Evolutionary conservation across 2,888 invertebrate species (phyloP).

Genomic region (Parnassius mnemosyne): DNA sequence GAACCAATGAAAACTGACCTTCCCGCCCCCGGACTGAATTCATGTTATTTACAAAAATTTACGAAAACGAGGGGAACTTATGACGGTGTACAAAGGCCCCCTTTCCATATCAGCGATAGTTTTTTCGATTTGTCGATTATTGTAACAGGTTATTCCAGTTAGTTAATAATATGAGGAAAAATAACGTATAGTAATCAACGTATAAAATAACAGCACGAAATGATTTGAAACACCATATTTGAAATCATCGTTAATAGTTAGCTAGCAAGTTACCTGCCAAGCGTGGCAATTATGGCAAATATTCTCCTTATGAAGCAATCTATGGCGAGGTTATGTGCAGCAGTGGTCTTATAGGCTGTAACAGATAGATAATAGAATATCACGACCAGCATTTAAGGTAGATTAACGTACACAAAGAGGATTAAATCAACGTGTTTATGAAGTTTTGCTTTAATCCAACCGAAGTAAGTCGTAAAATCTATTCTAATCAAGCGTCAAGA

Average conservation of each 20-base stretch:
- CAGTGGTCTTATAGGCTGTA: constrained; percentile 2
- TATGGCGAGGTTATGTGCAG: background rate
- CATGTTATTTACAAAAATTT: constrained; percentile 1
- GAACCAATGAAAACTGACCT: constrained; percentile 57
- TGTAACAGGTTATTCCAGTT: constrained; percentile 3
- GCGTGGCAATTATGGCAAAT: too few species aligned
- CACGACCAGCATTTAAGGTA: constrained; percentile 7
- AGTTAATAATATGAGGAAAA: constrained; percentile 1
- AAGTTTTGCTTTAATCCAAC: constrained; percentile 32
- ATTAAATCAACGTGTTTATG: constrained; percentile 26
- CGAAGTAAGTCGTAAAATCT: constrained; percentile 47
- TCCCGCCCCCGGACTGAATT: constrained; percentile 37
- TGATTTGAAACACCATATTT: too few species aligned
- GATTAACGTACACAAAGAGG: constrained; percentile 13
- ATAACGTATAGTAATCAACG: background rate
- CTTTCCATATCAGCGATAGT: constrained; percentile 3
- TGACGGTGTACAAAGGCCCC: constrained; percentile 16
- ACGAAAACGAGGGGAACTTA: background rate
- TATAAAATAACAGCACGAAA: background rate
- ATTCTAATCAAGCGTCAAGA: constrained; percentile 46
- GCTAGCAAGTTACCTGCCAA: too few species aligned
- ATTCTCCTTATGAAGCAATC: too few species aligned
- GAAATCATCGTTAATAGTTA: too few species aligned
- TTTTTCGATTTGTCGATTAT: constrained; percentile 14
- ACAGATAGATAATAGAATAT: background rate